Conservation (phyloP, 2,797 vertebrate genomes). For the Pelobates cultripes region DNA sequence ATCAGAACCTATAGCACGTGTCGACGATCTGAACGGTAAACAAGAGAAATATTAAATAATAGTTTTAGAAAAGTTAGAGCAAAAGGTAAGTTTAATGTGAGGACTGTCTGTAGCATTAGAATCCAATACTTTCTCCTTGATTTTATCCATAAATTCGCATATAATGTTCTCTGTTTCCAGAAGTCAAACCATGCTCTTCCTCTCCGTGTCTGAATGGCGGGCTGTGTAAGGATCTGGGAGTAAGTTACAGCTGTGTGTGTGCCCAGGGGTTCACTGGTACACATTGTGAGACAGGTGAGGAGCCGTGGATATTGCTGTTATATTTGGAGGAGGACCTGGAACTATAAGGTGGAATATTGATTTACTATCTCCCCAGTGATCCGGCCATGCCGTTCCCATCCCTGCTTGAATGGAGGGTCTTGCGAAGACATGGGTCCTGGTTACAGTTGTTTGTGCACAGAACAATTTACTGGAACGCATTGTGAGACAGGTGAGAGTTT, state of each 20-base stretch:
- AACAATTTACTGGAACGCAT: slow-evolving; percentile 78
- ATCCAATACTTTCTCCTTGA: background rate
- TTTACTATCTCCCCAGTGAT: background rate
- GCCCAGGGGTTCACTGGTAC: slow-evolving; percentile 78
- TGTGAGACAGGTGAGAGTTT: slow-evolving; percentile 85
- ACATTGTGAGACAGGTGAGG: slow-evolving; percentile 70
- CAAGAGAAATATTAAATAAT: no score
- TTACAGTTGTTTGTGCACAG: slow-evolving; percentile 83
- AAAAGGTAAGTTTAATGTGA: no score
- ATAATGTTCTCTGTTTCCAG: slow-evolving; percentile 61
- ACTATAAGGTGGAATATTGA: no score
- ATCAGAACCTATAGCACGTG: no score
- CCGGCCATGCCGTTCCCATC: slow-evolving; percentile 77
- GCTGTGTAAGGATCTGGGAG: slow-evolving; percentile 79
- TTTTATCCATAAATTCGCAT: no score
- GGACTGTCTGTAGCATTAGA: background rate
- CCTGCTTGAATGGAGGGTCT: slow-evolving; percentile 85
- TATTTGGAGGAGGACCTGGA: no score
- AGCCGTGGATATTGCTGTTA: no score
- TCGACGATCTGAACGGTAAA: no score
- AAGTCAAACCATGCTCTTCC: slow-evolving; percentile 82
- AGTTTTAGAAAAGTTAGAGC: no score
- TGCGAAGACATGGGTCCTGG: slow-evolving; percentile 76
- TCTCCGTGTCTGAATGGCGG: slow-evolving; percentile 88
- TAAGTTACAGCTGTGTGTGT: slow-evolving; percentile 85